Evolutionary conservation across 2,888 invertebrate genomes (phyloP), one percentile per base, ranked within the genome.

Genomic region (Itoplectis maculator): DNA sequence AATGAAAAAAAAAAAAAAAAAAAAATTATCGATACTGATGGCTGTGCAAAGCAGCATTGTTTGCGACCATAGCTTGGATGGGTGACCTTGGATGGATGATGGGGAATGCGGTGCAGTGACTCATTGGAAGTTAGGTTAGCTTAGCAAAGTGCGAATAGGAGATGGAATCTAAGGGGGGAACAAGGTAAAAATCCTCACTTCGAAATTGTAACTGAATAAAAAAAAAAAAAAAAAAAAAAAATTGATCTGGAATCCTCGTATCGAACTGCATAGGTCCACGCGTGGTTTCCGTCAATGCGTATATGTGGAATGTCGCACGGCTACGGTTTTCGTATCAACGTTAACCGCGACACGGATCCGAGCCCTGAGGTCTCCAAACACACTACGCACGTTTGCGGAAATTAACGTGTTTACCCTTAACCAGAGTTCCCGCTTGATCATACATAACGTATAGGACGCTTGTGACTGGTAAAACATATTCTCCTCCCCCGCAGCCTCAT

Each of bases 351-450:
- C 61, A 20, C 23, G 42, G 13, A 65, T 75, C 42, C 65, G 51
- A 45, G 11, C 65, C 47, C 47, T n/a, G 47, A 66, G 42, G 23
- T 20, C 65, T 47, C 42, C 49, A 65, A 56, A 72, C 37, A 35
- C 9, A 11, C 18, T 42, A 35, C 8, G 6, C 7, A 54, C 54
- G 54, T 45, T 45, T 63, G 51, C 68, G 54, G 35, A 69, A 51
- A 74, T 63, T 63, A 69, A 61, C 69, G 63, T 63, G 69, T 74
- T 74, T 68, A 37, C 68, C 35, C 49, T 40, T 29, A 51, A 74
- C 61, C 49, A 45, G 47, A 69, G 42, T 79, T 63, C 20, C 11
- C 40, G 7, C 37, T 63, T 49, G 45, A 18, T 79, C 45, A 63
- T 69, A 69, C 61, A 29, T 45, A 54, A 54, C 29, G 47, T 63